Percentiles rank a stretch among this genome's conserved stretches.
phyloP scores from a whole-genome alignment of 2,888 invertebrate genomes.

The Podabrus alpinus region DNA sequence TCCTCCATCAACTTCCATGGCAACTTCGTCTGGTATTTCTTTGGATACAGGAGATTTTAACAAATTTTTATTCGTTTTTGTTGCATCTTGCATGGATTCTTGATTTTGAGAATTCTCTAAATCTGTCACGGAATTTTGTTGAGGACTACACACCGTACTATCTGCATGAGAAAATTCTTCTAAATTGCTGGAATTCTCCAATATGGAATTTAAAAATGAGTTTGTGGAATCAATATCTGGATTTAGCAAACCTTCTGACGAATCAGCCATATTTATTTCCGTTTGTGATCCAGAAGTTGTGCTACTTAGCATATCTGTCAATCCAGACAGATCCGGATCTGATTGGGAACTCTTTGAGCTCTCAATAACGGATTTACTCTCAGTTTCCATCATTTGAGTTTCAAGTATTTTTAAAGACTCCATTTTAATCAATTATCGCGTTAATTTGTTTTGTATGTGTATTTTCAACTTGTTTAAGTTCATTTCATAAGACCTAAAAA shows the following conservation, averaged over 20 bases:
- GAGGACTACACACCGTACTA: background rate
- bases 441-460: background rate
- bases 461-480: background rate
- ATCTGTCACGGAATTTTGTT: background rate
- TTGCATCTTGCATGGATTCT: background rate
- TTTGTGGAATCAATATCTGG: background rate
- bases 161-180: background rate
- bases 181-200: background rate
- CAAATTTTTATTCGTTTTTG: background rate
- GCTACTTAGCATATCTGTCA: background rate
- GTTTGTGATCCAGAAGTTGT: background rate
- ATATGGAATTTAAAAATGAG: background rate
- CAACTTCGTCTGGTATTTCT: slow-evolving; percentile 14
- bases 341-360: background rate
- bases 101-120: background rate
- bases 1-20: slow-evolving; percentile 41
- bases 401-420: background rate
- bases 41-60: background rate
- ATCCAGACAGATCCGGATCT: background rate
- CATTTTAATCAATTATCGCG: background rate
- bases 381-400: background rate
- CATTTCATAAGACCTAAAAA: background rate
- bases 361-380: background rate
- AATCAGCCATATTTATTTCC: background rate
- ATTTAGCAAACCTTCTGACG: background rate